Conservation (phyloP, 2,888 invertebrate species). For the Phania funesta region DNA sequence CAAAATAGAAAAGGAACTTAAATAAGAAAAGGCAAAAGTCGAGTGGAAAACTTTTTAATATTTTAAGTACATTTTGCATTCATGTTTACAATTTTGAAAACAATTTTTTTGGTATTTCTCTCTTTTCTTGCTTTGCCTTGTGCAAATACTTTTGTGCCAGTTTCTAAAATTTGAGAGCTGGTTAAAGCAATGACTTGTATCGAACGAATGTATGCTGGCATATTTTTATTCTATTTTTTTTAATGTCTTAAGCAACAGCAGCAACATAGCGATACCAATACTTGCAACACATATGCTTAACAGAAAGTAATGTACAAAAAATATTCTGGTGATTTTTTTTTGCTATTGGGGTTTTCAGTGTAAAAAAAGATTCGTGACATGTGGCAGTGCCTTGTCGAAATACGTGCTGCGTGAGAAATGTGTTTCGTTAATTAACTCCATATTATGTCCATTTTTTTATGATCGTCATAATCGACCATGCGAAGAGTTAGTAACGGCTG, state of each 20-base stretch:
- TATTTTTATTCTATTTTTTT: background rate
- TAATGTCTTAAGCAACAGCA: constrained; percentile 29
- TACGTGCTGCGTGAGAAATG: no score
- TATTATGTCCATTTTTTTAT: no score
- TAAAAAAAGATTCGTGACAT: no score
- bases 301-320: background rate
- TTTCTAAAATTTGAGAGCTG: constrained; percentile 49
- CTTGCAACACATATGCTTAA: background rate
- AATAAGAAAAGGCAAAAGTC: constrained; percentile 13
- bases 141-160: constrained; percentile 51
- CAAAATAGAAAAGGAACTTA: background rate
- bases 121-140: background rate
- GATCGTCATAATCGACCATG: no score
- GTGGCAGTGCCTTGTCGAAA: no score
- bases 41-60: constrained; percentile 49
- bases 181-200: constrained; percentile 49
- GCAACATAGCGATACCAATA: background rate
- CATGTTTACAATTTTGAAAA: constrained; percentile 22
- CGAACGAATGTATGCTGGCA: background rate
- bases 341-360: no score
- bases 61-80: constrained; percentile 55
- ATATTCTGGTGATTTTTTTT: no score
- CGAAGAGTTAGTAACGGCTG: no score
- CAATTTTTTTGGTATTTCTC: background rate
- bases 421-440: no score